Conservation (phyloP, 1,140 invertebrate species). For the Papilio machaon region DNA sequence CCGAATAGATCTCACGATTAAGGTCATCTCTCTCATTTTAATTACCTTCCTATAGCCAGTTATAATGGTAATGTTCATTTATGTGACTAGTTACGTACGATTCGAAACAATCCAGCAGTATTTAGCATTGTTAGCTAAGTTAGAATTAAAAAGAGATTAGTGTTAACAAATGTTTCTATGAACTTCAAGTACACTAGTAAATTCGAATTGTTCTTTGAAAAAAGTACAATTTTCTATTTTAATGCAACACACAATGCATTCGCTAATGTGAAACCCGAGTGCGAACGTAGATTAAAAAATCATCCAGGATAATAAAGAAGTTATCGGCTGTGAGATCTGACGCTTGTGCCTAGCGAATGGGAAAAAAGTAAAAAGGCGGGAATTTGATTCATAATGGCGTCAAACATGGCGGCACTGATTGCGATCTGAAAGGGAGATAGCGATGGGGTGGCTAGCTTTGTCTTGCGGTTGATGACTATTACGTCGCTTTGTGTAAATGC, state of each 20-base stretch:
- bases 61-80: neutral
- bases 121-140: conserved; percentile 11
- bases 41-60: neutral
- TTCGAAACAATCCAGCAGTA: neutral
- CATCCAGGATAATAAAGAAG: conserved; percentile 79
- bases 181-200: conserved; percentile 9
- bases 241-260: conserved; percentile 51
- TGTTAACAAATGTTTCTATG: neutral
- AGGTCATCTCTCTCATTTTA: neutral
- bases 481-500: conserved; percentile 50
- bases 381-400: conserved; percentile 79
- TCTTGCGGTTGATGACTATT: conserved; percentile 73
- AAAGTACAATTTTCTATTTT: conserved; percentile 53
- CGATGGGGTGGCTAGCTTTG: conserved; percentile 69
- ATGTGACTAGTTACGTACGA: neutral
- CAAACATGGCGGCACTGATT: conserved; percentile 77
- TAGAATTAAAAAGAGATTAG: conserved; percentile 37
- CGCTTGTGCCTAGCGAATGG: conserved; percentile 77
- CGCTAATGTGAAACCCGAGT: conserved; percentile 55
- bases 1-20: neutral
- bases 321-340: conserved; percentile 79
- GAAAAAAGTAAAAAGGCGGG: conserved; percentile 78
- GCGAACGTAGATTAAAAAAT: conserved; percentile 77
- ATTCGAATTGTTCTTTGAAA: conserved; percentile 56
- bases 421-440: conserved; percentile 75